Evolutionary conservation across 2,888 invertebrate species (phyloP).

Genomic region (Campoplex nolae): DNA sequence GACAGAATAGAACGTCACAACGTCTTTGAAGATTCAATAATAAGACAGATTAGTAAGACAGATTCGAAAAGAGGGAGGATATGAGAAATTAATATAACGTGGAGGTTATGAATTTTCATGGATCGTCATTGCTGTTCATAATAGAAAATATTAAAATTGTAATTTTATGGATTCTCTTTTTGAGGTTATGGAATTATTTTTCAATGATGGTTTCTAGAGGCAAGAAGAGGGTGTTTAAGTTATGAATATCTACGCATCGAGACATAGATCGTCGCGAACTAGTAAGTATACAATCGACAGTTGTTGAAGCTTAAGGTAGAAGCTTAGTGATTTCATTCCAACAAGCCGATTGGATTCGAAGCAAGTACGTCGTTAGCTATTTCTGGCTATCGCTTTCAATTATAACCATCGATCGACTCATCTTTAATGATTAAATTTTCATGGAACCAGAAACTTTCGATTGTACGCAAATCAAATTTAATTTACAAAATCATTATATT

Average conservation of each 20-base stretch:
- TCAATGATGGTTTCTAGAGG: no score
- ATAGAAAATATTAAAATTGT: no score
- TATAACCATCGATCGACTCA: slow-evolving; percentile 2
- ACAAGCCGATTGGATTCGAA: slow-evolving; percentile 28
- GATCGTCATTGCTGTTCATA: background rate
- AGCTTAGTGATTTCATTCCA: background rate
- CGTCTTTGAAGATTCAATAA: background rate
- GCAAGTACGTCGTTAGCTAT: background rate
- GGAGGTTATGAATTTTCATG: background rate
- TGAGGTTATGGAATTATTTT: background rate
- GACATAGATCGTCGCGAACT: background rate
- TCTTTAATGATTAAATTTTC: background rate
- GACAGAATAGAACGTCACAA: background rate
- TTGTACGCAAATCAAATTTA: no score
- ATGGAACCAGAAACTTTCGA: background rate
- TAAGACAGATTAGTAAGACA: background rate
- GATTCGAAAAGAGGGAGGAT: background rate
- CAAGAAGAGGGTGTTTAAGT: no score
- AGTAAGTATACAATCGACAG: background rate
- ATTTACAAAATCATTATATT: no score
- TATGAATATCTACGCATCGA: no score
- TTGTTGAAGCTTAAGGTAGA: background rate
- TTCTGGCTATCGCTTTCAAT: slow-evolving; percentile 14
- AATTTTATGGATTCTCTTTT: background rate
- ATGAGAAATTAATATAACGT: background rate